phyloP scores from a whole-genome alignment of 2,113 vertebrate species.

The Epinephelus moara region DNA sequence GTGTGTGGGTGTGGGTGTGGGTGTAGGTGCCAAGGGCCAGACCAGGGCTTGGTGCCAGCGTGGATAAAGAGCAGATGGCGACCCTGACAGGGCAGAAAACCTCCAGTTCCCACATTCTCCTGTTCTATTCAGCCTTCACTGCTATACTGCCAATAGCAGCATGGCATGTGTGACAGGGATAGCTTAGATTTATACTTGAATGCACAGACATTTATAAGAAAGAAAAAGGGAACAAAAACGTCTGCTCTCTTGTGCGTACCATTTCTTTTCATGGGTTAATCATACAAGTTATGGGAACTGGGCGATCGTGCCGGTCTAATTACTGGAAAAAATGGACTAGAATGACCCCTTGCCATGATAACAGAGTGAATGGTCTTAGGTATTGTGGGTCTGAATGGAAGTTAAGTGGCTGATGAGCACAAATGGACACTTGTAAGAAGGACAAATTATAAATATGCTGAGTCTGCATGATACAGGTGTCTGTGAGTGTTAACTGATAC shows the following conservation, averaged over 20 bases:
- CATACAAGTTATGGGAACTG: conserved; percentile 49
- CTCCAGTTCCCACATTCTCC: conserved; percentile 74
- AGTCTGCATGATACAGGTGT: background rate
- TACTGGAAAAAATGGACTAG: conserved; percentile 4
- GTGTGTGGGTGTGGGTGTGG: background rate
- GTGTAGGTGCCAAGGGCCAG: conserved; percentile 69
- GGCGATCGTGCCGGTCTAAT: background rate
- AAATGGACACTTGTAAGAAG: background rate
- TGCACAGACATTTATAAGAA: conserved; percentile 52
- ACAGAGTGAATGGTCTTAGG: background rate
- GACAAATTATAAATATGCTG: background rate
- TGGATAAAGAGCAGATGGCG: conserved; percentile 82
- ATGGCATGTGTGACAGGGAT: conserved; percentile 63
- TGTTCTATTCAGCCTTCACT: conserved; percentile 69
- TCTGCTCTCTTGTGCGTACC: conserved; percentile 37
- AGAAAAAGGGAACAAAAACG: conserved; percentile 50
- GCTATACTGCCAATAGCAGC: conserved; percentile 60
- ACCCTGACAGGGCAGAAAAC: conserved; percentile 74
- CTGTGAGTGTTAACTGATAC: no score
- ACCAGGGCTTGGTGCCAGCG: conserved; percentile 72
- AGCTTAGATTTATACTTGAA: conserved; percentile 71
- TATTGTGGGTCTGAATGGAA: background rate
- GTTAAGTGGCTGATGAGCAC: background rate
- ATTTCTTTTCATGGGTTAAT: conserved; percentile 65
- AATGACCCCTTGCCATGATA: conserved; percentile 1